A percentile compares a stretch with the other conserved stretches of the same genome.
Evolutionary conservation across 2,113 vertebrate species (phyloP).

Genomic region (Typhlomys cinereus): DNA sequence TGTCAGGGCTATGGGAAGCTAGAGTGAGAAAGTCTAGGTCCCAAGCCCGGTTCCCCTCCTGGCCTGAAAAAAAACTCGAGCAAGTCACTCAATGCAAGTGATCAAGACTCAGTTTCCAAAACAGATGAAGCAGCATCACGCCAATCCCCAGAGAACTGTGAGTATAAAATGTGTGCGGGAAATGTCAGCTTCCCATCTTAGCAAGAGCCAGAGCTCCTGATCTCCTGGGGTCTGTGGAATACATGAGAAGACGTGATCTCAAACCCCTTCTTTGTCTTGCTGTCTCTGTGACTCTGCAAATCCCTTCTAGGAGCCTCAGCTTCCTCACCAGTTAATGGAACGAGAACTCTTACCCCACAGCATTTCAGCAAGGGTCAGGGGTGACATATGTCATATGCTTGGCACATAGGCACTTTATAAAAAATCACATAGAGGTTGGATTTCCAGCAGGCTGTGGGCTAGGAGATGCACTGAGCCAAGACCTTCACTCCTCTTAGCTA

Average conservation of each 20-base stretch:
- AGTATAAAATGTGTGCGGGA: neutral
- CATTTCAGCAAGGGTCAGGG: neutral
- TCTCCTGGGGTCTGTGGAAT: neutral
- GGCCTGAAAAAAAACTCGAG: neutral
- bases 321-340: neutral
- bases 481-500: conserved; percentile 28
- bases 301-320: neutral
- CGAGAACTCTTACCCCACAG: neutral
- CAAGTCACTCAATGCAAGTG: neutral
- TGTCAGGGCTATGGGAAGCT: neutral
- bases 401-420: rapidly evolving
- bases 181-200: neutral
- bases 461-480: neutral
- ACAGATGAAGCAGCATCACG: neutral
- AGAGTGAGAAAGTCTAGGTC: neutral
- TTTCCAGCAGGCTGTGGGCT: neutral
- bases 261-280: neutral
- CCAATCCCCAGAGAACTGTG: neutral
- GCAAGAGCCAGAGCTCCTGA: neutral
- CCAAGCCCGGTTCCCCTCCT: neutral
- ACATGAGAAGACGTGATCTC: neutral
- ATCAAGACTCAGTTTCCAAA: neutral
- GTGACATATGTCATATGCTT: rapidly evolving
- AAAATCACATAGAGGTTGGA: neutral
- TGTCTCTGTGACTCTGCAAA: neutral